These are phyloP conservation scores for Lepidothrix coronata DNA, from an alignment of 2,113 vertebrate genomes.

Conservation along the genomic window DNA sequence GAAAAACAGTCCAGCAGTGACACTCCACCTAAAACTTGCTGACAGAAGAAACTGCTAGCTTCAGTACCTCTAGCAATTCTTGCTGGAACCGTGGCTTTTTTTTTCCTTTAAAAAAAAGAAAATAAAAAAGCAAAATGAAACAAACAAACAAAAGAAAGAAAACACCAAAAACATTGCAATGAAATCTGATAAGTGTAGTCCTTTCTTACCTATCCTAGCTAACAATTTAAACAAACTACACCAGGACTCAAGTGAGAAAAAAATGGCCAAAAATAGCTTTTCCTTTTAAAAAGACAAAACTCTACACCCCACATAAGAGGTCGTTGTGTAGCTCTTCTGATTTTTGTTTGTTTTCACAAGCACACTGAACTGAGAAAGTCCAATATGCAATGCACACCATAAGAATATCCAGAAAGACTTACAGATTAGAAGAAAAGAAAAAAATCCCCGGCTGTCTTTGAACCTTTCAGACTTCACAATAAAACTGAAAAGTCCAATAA, in stretches of 20 bases:
- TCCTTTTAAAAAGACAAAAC: background rate
- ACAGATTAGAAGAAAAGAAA: background rate
- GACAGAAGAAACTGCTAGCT: background rate
- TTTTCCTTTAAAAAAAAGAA: background rate
- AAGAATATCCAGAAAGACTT: background rate
- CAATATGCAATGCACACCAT: background rate
- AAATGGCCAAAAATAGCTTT: accelerated
- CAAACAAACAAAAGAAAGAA: background rate
- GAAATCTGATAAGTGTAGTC: background rate
- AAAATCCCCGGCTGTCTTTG: background rate
- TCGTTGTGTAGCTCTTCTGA: background rate
- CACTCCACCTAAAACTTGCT: background rate
- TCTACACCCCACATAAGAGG: background rate
- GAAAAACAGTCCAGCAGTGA: background rate
- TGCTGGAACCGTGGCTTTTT: background rate
- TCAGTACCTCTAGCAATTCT: background rate
- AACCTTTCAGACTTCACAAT: background rate
- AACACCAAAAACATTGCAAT: background rate
- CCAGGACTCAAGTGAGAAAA: background rate
- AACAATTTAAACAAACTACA: background rate
- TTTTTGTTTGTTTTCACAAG: background rate
- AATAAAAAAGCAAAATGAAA: background rate
- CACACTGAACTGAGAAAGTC: background rate
- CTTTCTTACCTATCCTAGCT: background rate
- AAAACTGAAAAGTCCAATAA: background rate